Conservation (phyloP, 2,797 vertebrate species). For the Siniperca undulata region DNA sequence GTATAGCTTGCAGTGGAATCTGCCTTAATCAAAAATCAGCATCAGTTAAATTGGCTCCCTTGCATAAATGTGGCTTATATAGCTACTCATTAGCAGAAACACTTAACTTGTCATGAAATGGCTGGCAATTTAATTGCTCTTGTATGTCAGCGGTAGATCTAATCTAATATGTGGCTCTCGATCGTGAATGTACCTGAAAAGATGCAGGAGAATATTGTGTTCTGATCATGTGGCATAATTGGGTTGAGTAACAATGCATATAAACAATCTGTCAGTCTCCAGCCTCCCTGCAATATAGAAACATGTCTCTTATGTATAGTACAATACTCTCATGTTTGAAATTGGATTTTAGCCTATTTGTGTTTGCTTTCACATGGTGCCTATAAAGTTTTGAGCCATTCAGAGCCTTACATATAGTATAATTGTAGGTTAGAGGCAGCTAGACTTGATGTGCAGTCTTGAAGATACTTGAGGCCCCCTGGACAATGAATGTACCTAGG, state of each 20-base stretch:
- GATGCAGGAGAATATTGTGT: conserved; percentile 43
- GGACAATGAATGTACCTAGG: neutral
- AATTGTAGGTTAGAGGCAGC: neutral
- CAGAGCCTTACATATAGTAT: neutral
- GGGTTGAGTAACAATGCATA: conserved; percentile 8
- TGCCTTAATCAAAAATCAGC: conserved; percentile 17
- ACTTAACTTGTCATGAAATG: conserved; percentile 63
- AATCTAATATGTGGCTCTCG: conserved; percentile 32
- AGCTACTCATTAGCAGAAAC: conserved; percentile 69
- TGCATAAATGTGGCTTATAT: conserved; percentile 20
- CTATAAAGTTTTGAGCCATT: neutral
- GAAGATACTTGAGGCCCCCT: neutral
- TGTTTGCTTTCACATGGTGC: neutral
- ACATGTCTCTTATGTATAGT: neutral
- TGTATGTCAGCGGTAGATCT: conserved; percentile 50
- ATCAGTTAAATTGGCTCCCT: conserved; percentile 23
- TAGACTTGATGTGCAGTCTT: neutral
- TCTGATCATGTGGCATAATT: conserved; percentile 33
- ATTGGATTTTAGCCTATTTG: neutral
- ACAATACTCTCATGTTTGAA: neutral
- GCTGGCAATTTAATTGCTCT: conserved; percentile 63
- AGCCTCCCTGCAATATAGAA: neutral
- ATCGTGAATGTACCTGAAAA: conserved; percentile 25
- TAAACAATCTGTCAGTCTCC: neutral
- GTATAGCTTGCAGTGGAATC: conserved; percentile 19